Percentiles rank a stretch among this genome's conserved stretches.
phyloP scores from a whole-genome alignment of 1,140 invertebrate genomes.

The Trissolcus basalis region DNA sequence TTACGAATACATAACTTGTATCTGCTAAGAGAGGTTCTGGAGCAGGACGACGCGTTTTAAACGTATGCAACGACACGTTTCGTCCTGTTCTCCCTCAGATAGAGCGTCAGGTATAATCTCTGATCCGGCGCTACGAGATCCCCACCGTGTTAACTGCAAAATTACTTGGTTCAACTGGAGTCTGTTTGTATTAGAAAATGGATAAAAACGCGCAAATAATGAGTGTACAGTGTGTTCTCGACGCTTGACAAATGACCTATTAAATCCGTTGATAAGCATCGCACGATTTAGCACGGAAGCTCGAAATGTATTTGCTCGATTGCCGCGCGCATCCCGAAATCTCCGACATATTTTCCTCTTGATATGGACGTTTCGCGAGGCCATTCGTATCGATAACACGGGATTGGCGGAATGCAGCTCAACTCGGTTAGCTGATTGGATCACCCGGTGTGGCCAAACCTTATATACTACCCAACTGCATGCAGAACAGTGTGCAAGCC shows the following conservation, averaged over 20 bases:
- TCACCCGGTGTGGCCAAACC: constrained; percentile 62
- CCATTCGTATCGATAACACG: constrained; percentile 61
- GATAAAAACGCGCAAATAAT: constrained; percentile 25
- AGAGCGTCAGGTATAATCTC: constrained; percentile 47
- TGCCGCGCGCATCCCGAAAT: constrained; percentile 49
- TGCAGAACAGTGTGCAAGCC: constrained; percentile 59
- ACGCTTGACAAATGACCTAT: constrained; percentile 27
- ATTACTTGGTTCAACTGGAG: constrained; percentile 38
- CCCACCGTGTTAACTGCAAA: constrained; percentile 23
- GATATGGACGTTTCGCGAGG: constrained; percentile 56
- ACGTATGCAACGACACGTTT: constrained; percentile 64
- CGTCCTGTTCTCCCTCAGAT: constrained; percentile 36
- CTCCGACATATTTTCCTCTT: constrained; percentile 45
- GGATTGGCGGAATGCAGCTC: constrained; percentile 60
- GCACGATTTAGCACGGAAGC: constrained; percentile 18
- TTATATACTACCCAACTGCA: constrained; percentile 66
- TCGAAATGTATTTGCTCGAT: constrained; percentile 45
- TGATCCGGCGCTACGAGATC: constrained; percentile 35
- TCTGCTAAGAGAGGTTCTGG: constrained; percentile 42
- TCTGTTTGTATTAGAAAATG: constrained; percentile 46
- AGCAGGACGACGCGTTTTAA: constrained; percentile 51
- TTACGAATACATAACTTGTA: constrained; percentile 61
- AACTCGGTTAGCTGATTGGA: constrained; percentile 70
- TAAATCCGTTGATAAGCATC: constrained; percentile 43
- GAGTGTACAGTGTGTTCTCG: constrained; percentile 8